Evolutionary conservation across 1,140 invertebrate species (phyloP).

Genomic region (Drosophila subpulchrella): DNA sequence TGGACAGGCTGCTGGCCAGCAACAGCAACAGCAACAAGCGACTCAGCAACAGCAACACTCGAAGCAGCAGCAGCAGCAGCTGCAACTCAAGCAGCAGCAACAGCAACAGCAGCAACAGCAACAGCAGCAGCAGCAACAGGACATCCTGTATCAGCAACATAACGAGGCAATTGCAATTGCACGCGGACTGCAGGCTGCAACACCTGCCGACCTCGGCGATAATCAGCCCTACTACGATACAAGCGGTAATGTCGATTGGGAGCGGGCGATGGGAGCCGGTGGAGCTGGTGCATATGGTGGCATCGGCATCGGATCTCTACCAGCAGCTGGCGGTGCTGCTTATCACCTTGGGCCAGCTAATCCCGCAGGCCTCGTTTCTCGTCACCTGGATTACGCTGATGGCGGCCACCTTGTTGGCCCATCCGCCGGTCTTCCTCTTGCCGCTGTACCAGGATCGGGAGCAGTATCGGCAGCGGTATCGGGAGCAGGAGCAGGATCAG

Average conservation of each 20-base stretch:
- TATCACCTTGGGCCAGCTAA: conserved; percentile 75
- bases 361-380: conserved; percentile 68
- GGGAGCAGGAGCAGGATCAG: not conserved
- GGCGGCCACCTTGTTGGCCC: conserved; percentile 78
- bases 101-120: conserved; percentile 37
- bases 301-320: conserved; percentile 71
- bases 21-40: conserved; percentile 73
- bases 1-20: conserved; percentile 84
- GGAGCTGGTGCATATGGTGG: conserved; percentile 84
- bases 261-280: conserved; percentile 83
- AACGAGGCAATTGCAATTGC: conserved; percentile 75
- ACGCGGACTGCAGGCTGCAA: conserved; percentile 69
- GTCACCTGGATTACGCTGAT: conserved; percentile 80
- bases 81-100: conserved; percentile 48
- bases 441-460: not conserved
- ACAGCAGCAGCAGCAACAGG: conserved; percentile 43
- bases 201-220: conserved; percentile 76
- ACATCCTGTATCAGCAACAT: conserved; percentile 74
- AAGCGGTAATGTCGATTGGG: conserved; percentile 84
- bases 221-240: conserved; percentile 84
- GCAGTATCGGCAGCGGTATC: conserved; percentile 1
- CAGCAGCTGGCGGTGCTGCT: conserved; percentile 76
- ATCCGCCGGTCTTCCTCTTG: conserved; percentile 65
- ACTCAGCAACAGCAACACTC: conserved; percentile 53
- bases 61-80: conserved; percentile 53